These are phyloP conservation scores for Papilio polyxenes DNA, from an alignment of 1,140 invertebrate species.

Conservation along the genomic window DNA sequence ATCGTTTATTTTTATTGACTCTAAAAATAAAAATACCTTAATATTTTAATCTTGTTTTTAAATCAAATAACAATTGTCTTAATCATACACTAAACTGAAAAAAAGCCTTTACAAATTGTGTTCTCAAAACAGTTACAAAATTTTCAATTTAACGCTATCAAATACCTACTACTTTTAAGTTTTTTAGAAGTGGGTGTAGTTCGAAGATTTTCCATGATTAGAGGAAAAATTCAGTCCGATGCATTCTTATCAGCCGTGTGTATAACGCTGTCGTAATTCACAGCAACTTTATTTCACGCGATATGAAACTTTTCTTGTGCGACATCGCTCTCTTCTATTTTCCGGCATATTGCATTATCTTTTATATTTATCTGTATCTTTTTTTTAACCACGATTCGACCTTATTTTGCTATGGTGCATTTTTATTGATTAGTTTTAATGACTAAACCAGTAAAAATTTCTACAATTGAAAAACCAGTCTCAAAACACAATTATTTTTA, in stretches of 20 bases:
- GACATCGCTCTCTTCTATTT: constrained; percentile 29
- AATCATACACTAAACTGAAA: no score
- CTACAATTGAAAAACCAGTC: background rate
- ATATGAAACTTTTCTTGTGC: constrained; percentile 37
- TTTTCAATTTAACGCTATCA: no score
- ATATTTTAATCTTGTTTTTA: background rate
- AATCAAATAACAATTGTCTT: no score
- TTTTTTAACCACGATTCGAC: background rate
- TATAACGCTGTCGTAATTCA: constrained; percentile 23
- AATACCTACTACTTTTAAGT: no score
- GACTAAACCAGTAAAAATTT: background rate
- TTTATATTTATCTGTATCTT: constrained; percentile 18
- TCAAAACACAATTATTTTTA: background rate
- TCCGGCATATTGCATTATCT: constrained; percentile 34
- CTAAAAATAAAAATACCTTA: background rate
- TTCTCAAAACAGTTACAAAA: no score
- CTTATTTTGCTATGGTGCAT: background rate
- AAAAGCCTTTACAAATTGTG: no score
- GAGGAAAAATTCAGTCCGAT: background rate
- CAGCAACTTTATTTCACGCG: constrained; percentile 37
- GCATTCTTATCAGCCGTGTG: background rate
- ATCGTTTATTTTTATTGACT: background rate
- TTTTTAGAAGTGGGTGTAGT: no score
- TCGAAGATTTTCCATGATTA: background rate
- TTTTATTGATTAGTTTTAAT: constrained; percentile 5